phyloP scores from a whole-genome alignment of 2,113 vertebrate species.

The Rhinopomastus cyanomelas region DNA sequence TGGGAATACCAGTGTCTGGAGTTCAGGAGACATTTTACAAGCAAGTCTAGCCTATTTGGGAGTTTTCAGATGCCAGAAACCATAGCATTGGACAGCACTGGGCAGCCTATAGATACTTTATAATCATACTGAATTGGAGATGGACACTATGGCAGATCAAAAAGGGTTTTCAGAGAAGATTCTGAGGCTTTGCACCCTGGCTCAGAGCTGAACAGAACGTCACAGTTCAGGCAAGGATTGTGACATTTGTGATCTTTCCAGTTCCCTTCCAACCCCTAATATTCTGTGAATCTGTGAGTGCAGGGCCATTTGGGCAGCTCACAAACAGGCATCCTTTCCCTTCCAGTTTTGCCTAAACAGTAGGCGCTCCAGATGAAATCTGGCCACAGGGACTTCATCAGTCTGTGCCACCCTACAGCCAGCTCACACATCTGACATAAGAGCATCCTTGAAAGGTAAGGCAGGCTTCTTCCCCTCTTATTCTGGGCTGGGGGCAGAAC shows the following conservation, averaged over 20 bases:
- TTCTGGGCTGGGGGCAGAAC: not conserved
- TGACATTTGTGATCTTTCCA: no score
- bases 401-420: fast-evolving
- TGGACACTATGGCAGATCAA: not conserved
- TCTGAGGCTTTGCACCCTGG: not conserved
- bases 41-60: not conserved
- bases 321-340: not conserved
- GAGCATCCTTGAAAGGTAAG: not conserved
- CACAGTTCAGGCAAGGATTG: not conserved
- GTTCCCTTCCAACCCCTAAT: no score
- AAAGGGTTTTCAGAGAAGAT: not conserved
- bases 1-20: not conserved
- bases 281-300: not conserved
- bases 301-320: not conserved
- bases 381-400: not conserved
- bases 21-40: not conserved
- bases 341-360: not conserved
- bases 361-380: not conserved
- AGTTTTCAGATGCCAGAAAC: not conserved
- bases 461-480: not conserved
- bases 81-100: not conserved
- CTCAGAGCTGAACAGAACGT: not conserved
- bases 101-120: not conserved
- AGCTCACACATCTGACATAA: not conserved
- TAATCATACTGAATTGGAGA: fast-evolving